Base-by-base conservation (phyloP, 2,113 vertebrate genomes). In the Casuarius casuarius region DNA sequence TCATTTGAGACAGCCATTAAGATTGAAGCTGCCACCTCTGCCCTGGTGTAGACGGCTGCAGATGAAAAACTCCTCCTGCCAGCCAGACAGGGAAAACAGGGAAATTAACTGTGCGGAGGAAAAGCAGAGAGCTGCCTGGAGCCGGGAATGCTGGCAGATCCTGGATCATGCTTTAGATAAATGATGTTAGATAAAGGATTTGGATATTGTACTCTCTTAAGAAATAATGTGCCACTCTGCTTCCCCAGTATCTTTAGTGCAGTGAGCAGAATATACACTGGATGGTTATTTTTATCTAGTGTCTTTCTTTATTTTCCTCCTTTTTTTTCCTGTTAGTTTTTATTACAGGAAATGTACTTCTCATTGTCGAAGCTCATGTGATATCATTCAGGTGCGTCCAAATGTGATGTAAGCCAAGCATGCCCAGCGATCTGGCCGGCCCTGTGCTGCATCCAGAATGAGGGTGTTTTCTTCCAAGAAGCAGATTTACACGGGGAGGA, bases 391-490 rank as follows among this genome's bases (percentile, higher is more conserved):
- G 31, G 51, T 88, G 56, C 56, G 86, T 25, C 28, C 33, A 14
- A 21, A 21, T 17, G 44, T 65, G 51, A 1, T 3, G 9, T 54
- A 4, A 31, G 48, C 59, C 63, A 89, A 87, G 89, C 87, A 82
- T 83, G 87, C 52, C 56, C 38, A 19, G 87, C 46, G 71, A 87
- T 40, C 63, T 44, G 63, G 85, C 79, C 77, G 89, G 31, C 42
- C 28, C 25, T 44, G 28, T 19, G 42, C 17, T 18, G 4, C 5
- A 58, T 49, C 48, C 2, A 5, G 71, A 92, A 6, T 54, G 72
- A 72, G 74, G 31, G 22, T 2, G 18, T 26, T 63, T 48, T 42
- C 48, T 70, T 91, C 84, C 72, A 87, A 92, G 73, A 51, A 48
- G 20, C 0, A 4, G 33, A 56, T 89, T 82, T 62, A 26, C 29